A percentile compares a stretch with the other conserved stretches of the same genome.
phyloP scores from a whole-genome alignment of 2,888 invertebrate species.

The Nomada goodeniana region DNA sequence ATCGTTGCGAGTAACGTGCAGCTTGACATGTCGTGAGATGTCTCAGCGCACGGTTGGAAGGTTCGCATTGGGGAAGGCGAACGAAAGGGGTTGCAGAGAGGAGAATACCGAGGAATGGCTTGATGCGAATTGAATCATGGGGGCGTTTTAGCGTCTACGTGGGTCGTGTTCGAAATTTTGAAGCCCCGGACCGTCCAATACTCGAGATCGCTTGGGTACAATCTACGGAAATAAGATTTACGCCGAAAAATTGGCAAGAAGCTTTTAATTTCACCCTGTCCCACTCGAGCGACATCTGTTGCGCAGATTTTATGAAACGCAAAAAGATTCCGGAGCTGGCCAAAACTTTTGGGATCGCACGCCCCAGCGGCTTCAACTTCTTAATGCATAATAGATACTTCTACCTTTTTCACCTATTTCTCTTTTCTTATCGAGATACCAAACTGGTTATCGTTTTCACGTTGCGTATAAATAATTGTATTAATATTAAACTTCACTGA shows the following conservation, averaged over 20 bases:
- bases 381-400: no score
- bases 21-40: constrained; percentile 67
- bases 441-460: no score
- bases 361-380: no score
- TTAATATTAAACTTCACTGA: no score
- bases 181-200: constrained; percentile 56
- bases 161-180: constrained; percentile 80
- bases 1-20: constrained; percentile 65
- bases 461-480: no score
- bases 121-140: constrained; percentile 84
- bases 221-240: constrained; percentile 58
- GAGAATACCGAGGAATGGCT: constrained; percentile 69
- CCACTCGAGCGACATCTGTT: neutral
- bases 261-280: constrained; percentile 49
- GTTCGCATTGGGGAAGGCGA: constrained; percentile 44
- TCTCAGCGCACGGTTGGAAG: constrained; percentile 51
- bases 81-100: constrained; percentile 40
- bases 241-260: constrained; percentile 38
- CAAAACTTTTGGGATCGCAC: no score
- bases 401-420: no score
- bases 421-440: no score
- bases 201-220: constrained; percentile 48
- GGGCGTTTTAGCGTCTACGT: constrained; percentile 83
- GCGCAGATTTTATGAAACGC: no score
- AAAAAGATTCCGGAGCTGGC: neutral